phyloP scores from a whole-genome alignment of 2,888 invertebrate genomes.

The Cantharis rustica region DNA sequence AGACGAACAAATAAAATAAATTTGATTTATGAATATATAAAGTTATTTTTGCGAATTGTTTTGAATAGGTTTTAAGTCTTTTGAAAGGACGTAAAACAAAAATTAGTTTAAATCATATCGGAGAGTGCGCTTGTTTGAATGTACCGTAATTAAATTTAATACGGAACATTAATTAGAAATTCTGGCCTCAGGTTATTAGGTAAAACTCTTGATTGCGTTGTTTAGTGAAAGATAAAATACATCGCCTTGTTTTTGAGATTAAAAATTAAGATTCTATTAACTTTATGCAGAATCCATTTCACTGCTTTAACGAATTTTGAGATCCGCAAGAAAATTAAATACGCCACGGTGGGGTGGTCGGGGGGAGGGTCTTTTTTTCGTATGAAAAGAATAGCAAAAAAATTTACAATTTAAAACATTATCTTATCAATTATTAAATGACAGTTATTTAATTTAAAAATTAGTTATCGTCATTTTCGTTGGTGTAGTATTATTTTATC shows the following conservation, averaged over 20 bases:
- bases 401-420: slow-evolving; percentile 37
- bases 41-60: neutral
- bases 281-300: slow-evolving; percentile 42
- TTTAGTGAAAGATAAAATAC: slow-evolving; percentile 44
- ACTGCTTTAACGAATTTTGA: slow-evolving; percentile 30
- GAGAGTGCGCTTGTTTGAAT: slow-evolving; percentile 35
- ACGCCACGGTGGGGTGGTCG: neutral
- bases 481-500: slow-evolving; percentile 41
- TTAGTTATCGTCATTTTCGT: slow-evolving; percentile 30
- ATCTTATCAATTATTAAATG: slow-evolving; percentile 38
- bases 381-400: slow-evolving; percentile 10
- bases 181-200: slow-evolving; percentile 46
- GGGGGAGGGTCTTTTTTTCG: slow-evolving; percentile 25
- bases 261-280: slow-evolving; percentile 47
- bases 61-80: neutral
- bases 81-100: slow-evolving; percentile 21
- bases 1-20: neutral
- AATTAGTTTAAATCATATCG: slow-evolving; percentile 29
- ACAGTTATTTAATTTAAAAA: slow-evolving; percentile 40
- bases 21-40: neutral
- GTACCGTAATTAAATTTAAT: slow-evolving; percentile 47
- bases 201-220: slow-evolving; percentile 43
- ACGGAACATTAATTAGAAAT: slow-evolving; percentile 48
- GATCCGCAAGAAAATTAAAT: neutral
- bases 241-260: slow-evolving; percentile 42